Evolutionary conservation across 2,797 vertebrate genomes (phyloP), one percentile per base, ranked within the genome.

Genomic region (Cynopterus sphinx): DNA sequence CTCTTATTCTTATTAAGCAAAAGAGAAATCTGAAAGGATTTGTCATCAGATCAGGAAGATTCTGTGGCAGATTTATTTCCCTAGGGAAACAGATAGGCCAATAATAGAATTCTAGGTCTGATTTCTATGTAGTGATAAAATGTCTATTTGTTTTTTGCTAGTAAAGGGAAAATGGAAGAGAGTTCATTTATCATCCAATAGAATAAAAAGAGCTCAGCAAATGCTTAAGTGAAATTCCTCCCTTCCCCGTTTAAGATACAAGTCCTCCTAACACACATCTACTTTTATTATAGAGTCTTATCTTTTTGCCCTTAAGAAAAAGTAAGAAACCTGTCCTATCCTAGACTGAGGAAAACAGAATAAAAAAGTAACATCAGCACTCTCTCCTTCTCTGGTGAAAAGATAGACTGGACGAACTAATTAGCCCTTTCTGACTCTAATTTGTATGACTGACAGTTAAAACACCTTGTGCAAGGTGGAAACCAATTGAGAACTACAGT

Each of bases 221-320:
- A 87, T 55, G 17, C 39, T 89, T 90, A 88, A 67, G 53, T 85
- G 31, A 92, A 87, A 65, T 33, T 33, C 0, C 15, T 13, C 51
- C 9, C 5, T 1, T 77, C 8, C 41, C 31, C 2, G 57, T 78
- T 59, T 93, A 77, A 63, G 39, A 92, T 6, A 73, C 9, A 49
- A 79, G 36, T 57, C n/a, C 10, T 85, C 71, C 43, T 95, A 94
- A 68, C 7, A 22, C 5, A 87, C 9, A 93, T 59, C 33, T 78
- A 53, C 31, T 57, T 94, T 95, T 90, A 94, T 91, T 63, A 87
- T 82, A 94, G 86, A 87, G 55, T 90, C 91, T 94, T 92, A 74
- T 46, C 33, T 78, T 94, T 57, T 83, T 96, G 41, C 33, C 57
- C 49, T 92, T n/a, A 94, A 90, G 39, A 57, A 71, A 79, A 82